Evolutionary conservation across 2,888 invertebrate species (phyloP), one percentile per base, ranked within the genome.

Genomic region (Mesochorus sp.): DNA sequence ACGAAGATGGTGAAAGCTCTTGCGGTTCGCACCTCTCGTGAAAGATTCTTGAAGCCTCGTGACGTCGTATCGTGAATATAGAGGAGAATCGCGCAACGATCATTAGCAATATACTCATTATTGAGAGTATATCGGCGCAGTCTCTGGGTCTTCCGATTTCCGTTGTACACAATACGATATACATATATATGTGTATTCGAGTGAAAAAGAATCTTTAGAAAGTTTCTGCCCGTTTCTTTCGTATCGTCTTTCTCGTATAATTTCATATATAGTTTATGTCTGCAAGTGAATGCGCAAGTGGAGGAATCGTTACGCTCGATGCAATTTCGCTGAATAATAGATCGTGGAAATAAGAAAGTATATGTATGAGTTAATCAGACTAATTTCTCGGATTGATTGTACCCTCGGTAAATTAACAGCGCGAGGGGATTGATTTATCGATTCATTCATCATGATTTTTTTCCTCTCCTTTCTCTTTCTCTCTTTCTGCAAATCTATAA

Each of bases 311-410:
- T 70, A 47, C 70, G 77, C 62, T 67, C 55, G 14, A 51, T 51
- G 77, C 61, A 55, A 51, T 34, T 37, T 57, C 19, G 12, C 39
- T 59, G 70, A 74, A 66, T 74, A 70, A 66, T 70, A 44, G 66
- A 74, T 53, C 64, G 64, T 14, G 74, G 61, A 70, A 74, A 78
- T 66, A 55, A 66, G 78, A 70, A 78, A 78, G 74, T 70, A n/a
- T n/a, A n/a, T n/a, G n/a, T n/a, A 55, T 26, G 24, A 19, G 2
- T 24, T 31, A 31, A 6, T 31, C 8, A 37, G 5, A 37, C 34
- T 51, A 59, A 44, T 61, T 53, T 47, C 28, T 61, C 17, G 5
- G 44, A 44, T 31, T 61, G 61, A 55, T 67, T 37, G 26, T 6
- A 49, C 28, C 42, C 37, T 6, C 28, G 24, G 8, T 47, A 53